These are phyloP conservation scores for Oryzaephilus surinamensis DNA, from an alignment of 1,140 invertebrate species.

Conservation along the genomic window DNA sequence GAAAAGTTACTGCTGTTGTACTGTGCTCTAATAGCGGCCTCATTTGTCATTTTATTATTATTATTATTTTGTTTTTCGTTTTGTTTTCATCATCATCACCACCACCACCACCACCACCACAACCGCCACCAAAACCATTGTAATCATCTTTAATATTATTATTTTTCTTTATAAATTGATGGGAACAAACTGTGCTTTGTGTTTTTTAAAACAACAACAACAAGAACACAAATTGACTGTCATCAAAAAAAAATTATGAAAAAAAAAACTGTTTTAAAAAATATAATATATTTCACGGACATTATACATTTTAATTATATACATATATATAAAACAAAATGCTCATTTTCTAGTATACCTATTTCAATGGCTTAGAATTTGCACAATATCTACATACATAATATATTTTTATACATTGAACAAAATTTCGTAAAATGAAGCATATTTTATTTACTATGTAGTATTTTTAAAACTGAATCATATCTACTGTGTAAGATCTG, in stretches of 20 bases:
- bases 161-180: too few species aligned
- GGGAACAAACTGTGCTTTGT: conserved; percentile 27
- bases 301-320: too few species aligned
- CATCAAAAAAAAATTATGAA: too few species aligned
- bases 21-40: conserved; percentile 34
- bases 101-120: too few species aligned
- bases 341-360: conserved; percentile 33
- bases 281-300: too few species aligned
- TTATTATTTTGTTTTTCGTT: too few species aligned
- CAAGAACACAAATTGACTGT: too few species aligned
- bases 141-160: too few species aligned
- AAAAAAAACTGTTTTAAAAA: too few species aligned
- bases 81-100: conserved; percentile 5
- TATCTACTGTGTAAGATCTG: conserved; percentile 30
- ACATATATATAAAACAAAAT: conserved; percentile 21
- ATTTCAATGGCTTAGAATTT: conserved; percentile 31
- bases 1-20: conserved; percentile 87
- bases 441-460: conserved; percentile 35
- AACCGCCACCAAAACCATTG: too few species aligned
- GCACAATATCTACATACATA: conserved; percentile 37
- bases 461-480: conserved; percentile 32
- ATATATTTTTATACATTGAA: conserved; percentile 39
- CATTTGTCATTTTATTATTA: too few species aligned
- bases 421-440: conserved; percentile 26
- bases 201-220: too few species aligned